These are phyloP conservation scores for Oryzias sinensis DNA, from an alignment of 2,797 vertebrate species.

Conservation along the genomic window DNA sequence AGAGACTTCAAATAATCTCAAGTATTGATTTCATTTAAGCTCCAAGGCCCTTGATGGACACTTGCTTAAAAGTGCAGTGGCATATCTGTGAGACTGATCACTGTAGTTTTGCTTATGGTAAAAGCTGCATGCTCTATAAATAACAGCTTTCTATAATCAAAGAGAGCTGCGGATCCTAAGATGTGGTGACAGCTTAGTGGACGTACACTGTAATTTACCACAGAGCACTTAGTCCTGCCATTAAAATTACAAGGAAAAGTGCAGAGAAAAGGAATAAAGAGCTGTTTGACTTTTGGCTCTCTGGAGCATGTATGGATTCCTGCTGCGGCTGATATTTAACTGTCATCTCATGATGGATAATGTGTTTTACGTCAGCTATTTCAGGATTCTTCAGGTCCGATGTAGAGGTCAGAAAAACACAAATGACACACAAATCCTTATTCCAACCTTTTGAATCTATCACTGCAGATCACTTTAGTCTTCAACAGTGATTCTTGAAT, in stretches of 20 bases:
- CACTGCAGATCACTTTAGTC: not conserved
- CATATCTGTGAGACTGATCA: conserved; percentile 64
- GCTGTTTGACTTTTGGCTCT: conserved; percentile 18
- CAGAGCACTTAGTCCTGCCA: conserved; percentile 48
- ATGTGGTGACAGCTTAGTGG: conserved; percentile 41
- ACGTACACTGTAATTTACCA: conserved; percentile 45
- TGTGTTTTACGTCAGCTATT: not conserved
- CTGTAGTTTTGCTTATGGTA: conserved; percentile 50
- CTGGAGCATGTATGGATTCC: conserved; percentile 3
- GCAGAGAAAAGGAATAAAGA: conserved; percentile 9
- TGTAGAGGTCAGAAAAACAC: not conserved
- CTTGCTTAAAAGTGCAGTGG: conserved; percentile 44
- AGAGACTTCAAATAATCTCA: conserved; percentile 70
- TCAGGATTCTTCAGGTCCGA: not conserved
- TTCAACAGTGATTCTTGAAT: conserved; percentile 18
- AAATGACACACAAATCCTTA: conserved; percentile 1
- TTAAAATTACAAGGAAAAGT: conserved; percentile 60
- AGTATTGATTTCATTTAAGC: conserved; percentile 72
- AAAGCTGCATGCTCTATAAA: conserved; percentile 56
- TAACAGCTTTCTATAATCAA: conserved; percentile 48
- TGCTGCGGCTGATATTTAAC: conserved; percentile 13
- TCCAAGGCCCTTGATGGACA: conserved; percentile 56
- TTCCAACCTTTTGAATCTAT: conserved; percentile 6
- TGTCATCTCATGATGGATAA: not conserved
- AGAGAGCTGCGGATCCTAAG: conserved; percentile 28